Percentiles rank a stretch among this genome's conserved stretches.
Evolutionary conservation across 2,113 vertebrate species (phyloP).

Genomic region (Gallinago media): DNA sequence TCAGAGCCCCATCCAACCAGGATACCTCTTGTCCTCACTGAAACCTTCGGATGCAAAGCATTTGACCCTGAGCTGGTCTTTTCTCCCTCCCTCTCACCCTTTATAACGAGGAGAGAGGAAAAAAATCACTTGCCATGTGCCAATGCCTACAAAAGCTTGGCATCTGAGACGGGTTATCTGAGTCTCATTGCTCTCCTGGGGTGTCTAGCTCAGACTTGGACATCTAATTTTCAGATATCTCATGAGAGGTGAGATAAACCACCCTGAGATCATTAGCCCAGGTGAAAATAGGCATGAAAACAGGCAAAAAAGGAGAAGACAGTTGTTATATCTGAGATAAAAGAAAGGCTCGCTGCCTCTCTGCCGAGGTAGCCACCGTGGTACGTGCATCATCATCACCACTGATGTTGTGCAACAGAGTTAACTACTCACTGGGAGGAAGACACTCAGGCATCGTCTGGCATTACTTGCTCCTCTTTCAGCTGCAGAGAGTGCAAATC

Average conservation of each 20-base stretch:
- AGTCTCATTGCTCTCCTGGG: not conserved
- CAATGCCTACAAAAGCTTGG: not conserved
- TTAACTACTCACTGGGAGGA: not conserved
- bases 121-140: not conserved
- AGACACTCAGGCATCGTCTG: accelerated
- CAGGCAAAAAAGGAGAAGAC: not conserved
- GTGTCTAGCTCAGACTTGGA: not conserved
- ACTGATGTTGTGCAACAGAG: accelerated
- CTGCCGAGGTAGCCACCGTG: accelerated
- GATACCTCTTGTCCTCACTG: not conserved
- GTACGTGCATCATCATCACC: accelerated
- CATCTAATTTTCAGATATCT: not conserved
- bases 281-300: not conserved
- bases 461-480: not conserved
- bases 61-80: not conserved
- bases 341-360: not conserved
- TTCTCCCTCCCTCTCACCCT: not conserved
- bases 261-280: not conserved
- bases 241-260: not conserved
- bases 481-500: not conserved
- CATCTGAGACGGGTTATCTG: too few species aligned
- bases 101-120: not conserved
- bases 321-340: not conserved
- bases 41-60: not conserved
- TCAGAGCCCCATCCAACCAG: not conserved